Base-by-base conservation (phyloP, 1,140 invertebrate genomes). In the Papilio aristodemus region DNA sequence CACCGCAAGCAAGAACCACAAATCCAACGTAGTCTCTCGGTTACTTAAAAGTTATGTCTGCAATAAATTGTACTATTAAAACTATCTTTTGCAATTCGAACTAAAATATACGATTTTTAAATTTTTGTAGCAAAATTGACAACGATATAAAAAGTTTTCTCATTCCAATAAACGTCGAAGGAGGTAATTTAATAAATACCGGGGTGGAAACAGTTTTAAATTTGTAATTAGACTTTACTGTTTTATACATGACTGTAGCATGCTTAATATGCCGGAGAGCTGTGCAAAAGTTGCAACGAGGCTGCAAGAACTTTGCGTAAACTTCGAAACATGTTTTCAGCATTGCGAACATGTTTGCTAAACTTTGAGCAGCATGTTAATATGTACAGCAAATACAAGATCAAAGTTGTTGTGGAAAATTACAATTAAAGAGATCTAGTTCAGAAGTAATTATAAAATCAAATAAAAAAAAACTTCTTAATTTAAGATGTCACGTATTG, bases 291-390 rank as follows among this genome's bases (percentile, higher is more conserved):
- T 36, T 14, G 27, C 13, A 13, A n/a, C n/a, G n/a, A n/a, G 5
- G 57, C 57, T 59, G 46, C 11, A 64, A 22, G 17, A 39, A 64
- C 19, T 64, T 64, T 64, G 60, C 22, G 60, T 64, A 64, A 64
- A 64, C 38, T 64, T 64, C 14, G 19, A 22, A 43, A 19, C 7
- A 17, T 64, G 38, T 43, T 38, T 62, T 37, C 37, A 54, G 39
- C 22, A 14, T 64, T 39, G 60, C 38, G 19, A 41, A 41, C 60
- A 41, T 64, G 60, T 64, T 64, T 41, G 60, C 60, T 54, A 64
- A 64, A 64, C 19, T 60, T 60, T 19, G 37, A 38, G 14, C 37
- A 32, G 19, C 54, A 32, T 27, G 25, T 57, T 13, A n/a, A 59
- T 50, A 14, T 50, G n/a, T 17, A n/a, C 6, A 6, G 2, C 27